Evolutionary conservation across 1,140 invertebrate genomes (phyloP), one percentile per base, ranked within the genome.

Genomic region (Drosophila parabipectinata): DNA sequence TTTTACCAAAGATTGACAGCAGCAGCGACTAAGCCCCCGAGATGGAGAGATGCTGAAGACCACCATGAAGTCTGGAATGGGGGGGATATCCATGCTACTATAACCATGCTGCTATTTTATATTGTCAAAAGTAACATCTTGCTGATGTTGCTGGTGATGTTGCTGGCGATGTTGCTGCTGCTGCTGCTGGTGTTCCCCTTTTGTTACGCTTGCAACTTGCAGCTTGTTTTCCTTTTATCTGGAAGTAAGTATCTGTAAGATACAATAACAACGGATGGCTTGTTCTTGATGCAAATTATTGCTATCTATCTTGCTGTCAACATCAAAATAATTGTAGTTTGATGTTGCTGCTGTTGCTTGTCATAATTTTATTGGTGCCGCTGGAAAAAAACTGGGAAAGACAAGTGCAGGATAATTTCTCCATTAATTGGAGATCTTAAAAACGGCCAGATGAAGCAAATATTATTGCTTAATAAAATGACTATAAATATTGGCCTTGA

Each of bases 1-100:
- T 88, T 74, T 77, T 61, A 77, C 76, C 80, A 68, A 81, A 88
- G 82, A 85, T 85, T 85, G 82, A 85, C 82, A 85, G 82, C 82
- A 67, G 67, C 67, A 59, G 67, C 67, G 51, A 62, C 73, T 59
- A 59, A 79, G 63, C 67, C 50, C 55, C 56, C 47, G 54, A 30
- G 48, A 41, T 63, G 64, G 41, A 59, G 37, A 59, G 47, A 71
- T 69, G 63, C 15, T 37, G 39, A 7, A 28, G 82, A 88, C 83
- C 82, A 88, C 82, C 78, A 34, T 71, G 82, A 56, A 64, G 64
- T 56, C 51, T 39, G 54, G 3, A 12, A 3, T n/a, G 51, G 72
- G 62, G 48, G 15, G 8, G 24, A 8, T 41, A 15, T 51, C 62
- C 15, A 15, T 15, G 15, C 0, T 15, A 15, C 68, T 76, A 61